Percentiles rank a stretch among this genome's conserved stretches.
These are phyloP conservation scores for Euphydryas editha DNA, from an alignment of 2,888 invertebrate species.

Conservation along the genomic window DNA sequence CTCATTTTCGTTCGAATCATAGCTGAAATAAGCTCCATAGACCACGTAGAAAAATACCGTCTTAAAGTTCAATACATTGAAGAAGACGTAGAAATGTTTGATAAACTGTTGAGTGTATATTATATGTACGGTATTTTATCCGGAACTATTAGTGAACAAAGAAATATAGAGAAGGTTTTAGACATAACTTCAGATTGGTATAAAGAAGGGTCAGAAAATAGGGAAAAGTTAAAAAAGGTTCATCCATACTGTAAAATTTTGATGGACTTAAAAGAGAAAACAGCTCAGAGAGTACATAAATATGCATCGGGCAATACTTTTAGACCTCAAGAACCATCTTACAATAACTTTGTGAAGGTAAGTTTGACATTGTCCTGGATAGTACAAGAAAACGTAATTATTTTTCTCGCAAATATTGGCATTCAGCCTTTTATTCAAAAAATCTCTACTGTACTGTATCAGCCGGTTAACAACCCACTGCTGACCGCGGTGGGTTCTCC, in stretches of 20 bases:
- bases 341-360: conserved; percentile 81
- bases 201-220: conserved; percentile 48
- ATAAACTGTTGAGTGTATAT: conserved; percentile 82
- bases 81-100: conserved; percentile 86
- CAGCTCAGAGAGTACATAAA: conserved; percentile 64
- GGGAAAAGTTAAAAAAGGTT: conserved; percentile 58
- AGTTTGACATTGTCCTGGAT: conserved; percentile 37
- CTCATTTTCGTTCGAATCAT: conserved; percentile 83
- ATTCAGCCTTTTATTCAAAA: too few species aligned
- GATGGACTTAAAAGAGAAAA: conserved; percentile 63
- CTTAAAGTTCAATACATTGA: conserved; percentile 87
- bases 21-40: conserved; percentile 87
- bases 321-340: conserved; percentile 79
- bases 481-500: too few species aligned
- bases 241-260: conserved; percentile 77
- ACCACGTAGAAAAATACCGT: conserved; percentile 91
- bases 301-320: conserved; percentile 82
- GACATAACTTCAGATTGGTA: conserved; percentile 54
- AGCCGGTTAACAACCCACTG: too few species aligned
- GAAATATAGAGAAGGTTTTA: conserved; percentile 57
- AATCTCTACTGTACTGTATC: too few species aligned
- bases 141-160: conserved; percentile 62
- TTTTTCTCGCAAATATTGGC: background rate
- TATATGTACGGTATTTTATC: conserved; percentile 76
- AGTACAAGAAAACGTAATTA: background rate